A percentile compares a stretch with the other conserved stretches of the same genome.
Conservation (phyloP, 2,113 vertebrate species). For the Haliaeetus leucogaster region DNA sequence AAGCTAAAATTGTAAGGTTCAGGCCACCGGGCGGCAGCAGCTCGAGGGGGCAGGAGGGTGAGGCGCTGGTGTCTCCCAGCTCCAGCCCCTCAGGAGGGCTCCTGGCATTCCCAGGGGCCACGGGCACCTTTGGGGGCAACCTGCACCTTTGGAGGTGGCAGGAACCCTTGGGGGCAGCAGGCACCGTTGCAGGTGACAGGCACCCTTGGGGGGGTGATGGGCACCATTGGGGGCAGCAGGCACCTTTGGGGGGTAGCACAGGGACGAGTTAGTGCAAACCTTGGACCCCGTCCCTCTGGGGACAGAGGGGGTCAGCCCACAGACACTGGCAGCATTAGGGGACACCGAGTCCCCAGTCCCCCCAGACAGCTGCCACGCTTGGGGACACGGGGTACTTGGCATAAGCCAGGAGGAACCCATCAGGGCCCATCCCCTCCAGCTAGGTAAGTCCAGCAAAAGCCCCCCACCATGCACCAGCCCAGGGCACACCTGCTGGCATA, state of each 20-base stretch:
- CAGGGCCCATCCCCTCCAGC: accelerated
- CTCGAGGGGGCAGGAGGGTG: slow-evolving; percentile 17
- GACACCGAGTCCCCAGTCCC: accelerated
- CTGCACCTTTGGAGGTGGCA: not conserved
- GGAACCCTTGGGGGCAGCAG: not conserved
- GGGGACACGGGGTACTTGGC: accelerated
- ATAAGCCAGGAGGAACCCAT: not conserved
- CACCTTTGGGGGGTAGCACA: not conserved
- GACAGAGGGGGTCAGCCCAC: not conserved
- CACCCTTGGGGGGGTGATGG: not conserved
- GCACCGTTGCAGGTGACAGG: not conserved
- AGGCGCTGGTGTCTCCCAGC: not conserved
- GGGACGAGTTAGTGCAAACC: not conserved
- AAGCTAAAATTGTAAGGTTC: slow-evolving; percentile 57
- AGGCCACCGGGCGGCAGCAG: slow-evolving; percentile 43
- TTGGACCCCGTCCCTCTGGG: not conserved
- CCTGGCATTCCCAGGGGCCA: not conserved
- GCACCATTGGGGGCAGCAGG: not conserved
- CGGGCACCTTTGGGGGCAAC: not conserved
- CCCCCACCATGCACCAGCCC: accelerated
- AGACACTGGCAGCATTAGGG: not conserved
- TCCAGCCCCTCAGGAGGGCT: not conserved
- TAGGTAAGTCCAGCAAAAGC: not conserved
- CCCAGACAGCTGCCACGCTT: accelerated
- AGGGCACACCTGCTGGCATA: not conserved